Evolutionary conservation across 2,888 invertebrate genomes (phyloP).

Genomic region (Odiellus spinosus): DNA sequence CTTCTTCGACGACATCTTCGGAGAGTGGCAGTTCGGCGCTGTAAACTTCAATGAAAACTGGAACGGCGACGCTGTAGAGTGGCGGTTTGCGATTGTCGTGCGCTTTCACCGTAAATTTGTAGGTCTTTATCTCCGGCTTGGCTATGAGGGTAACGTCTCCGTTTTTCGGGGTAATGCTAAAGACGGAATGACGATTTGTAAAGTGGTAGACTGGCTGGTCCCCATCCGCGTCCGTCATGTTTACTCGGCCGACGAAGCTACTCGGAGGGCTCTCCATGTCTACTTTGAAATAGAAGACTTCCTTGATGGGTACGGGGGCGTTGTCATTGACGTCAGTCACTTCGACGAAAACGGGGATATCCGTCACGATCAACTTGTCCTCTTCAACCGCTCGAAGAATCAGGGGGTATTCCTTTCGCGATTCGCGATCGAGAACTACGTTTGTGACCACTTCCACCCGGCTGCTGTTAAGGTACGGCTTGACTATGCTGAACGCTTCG

Average conservation of each 20-base stretch:
- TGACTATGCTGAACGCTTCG: not conserved
- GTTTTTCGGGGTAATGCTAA: conserved; percentile 81
- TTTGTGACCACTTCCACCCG: conserved; percentile 19
- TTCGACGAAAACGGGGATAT: conserved; percentile 32
- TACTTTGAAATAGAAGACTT: conserved; percentile 53
- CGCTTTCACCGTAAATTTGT: conserved; percentile 58
- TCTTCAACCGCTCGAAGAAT: conserved; percentile 64
- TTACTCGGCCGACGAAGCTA: conserved; percentile 63
- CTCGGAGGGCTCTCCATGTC: conserved; percentile 50
- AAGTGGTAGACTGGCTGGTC: conserved; percentile 77
- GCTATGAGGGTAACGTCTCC: conserved; percentile 64
- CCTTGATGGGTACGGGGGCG: conserved; percentile 62
- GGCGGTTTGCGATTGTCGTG: conserved; percentile 52
- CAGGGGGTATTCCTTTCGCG: conserved; percentile 53
- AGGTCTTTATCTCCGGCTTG: conserved; percentile 39
- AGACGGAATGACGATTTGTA: conserved; percentile 51
- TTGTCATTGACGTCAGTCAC: conserved; percentile 84
- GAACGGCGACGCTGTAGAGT: conserved; percentile 8
- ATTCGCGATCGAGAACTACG: conserved; percentile 61
- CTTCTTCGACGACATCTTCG: conserved; percentile 21
- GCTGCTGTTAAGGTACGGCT: not conserved
- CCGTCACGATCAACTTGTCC: not conserved
- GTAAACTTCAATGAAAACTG: conserved; percentile 16
- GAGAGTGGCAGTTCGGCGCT: conserved; percentile 25
- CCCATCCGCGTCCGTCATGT: conserved; percentile 77